Evolutionary conservation across 2,797 vertebrate species (phyloP), one percentile per base, ranked within the genome.

Genomic region (Neomorphus geoffroyi): DNA sequence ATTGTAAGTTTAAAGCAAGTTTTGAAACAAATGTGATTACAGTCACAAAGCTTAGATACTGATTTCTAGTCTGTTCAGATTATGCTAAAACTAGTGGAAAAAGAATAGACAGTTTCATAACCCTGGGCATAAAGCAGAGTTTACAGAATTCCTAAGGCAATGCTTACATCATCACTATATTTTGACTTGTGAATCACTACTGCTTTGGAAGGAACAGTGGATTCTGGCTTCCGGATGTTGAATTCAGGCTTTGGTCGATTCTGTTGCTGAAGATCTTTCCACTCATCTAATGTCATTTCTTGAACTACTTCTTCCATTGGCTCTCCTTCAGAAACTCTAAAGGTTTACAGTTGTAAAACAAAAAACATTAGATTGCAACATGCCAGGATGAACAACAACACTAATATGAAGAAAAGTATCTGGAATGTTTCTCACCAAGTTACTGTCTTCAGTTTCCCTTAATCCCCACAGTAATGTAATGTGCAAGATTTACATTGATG

Each of bases 241-340:
- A 99, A 99, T 96, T 99, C 99, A 4, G 95, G 95, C 97, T 99
- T 99, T 60, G 99, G 98, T 94, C 99, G 98, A 93, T 94, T 99
- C 62, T 97, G 98, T 93, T 99, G 98, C 97, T 99, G 99, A 96
- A 99, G 93, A 88, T 97, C 98, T 97, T 99, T 99, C 99, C 99
- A 99, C 92, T 99, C 99, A 91, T 99, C 99, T 95, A 99, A 97
- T 4, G 98, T 98, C 99, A 99, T 99, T 98, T 99, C 99, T 97
- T 98, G 96, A 88, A 98, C 98, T 97, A 98, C 97, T 93, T 98
- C 98, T 92, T 99, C 98, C 79, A 93, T 69, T 70, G 94, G 80
- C 72, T 99, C 96, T 72, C 95, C 94, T 97, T 98, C 98, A 96
- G 93, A 82, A 96, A 94, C 84, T 96, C 98, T 98, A 90, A 91